Conservation (phyloP, 2,888 invertebrate species). For the Lacanobia oleracea region DNA sequence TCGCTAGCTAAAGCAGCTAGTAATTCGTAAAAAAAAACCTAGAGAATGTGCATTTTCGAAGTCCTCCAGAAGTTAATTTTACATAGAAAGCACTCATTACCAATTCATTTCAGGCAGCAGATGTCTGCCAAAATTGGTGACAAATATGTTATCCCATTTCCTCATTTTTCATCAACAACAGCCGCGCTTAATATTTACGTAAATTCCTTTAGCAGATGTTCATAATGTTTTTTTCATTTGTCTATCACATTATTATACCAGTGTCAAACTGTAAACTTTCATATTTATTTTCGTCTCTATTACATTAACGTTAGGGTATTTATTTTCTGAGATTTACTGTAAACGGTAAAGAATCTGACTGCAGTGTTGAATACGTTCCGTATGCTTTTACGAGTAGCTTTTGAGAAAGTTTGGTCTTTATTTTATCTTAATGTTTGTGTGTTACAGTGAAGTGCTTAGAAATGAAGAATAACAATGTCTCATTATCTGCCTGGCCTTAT, state of each 20-base stretch:
- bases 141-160: not conserved
- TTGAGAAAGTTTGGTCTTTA: too few species aligned
- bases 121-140: not conserved
- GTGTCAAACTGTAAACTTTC: not conserved
- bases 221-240: conserved; percentile 34
- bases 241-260: not conserved
- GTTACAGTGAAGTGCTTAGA: not conserved
- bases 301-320: not conserved
- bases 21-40: too few species aligned
- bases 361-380: not conserved
- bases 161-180: not conserved
- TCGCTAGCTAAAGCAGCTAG: too few species aligned
- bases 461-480: not conserved
- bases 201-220: conserved; percentile 28
- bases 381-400: not conserved
- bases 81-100: not conserved
- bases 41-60: too few species aligned
- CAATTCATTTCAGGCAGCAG: not conserved
- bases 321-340: not conserved
- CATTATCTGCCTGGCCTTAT: too few species aligned
- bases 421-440: not conserved
- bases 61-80: too few species aligned
- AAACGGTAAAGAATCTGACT: not conserved
- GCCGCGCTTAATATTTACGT: not conserved
- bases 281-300: not conserved